Conservation (phyloP, 2,113 vertebrate genomes). For the Muntiacus reevesi region DNA sequence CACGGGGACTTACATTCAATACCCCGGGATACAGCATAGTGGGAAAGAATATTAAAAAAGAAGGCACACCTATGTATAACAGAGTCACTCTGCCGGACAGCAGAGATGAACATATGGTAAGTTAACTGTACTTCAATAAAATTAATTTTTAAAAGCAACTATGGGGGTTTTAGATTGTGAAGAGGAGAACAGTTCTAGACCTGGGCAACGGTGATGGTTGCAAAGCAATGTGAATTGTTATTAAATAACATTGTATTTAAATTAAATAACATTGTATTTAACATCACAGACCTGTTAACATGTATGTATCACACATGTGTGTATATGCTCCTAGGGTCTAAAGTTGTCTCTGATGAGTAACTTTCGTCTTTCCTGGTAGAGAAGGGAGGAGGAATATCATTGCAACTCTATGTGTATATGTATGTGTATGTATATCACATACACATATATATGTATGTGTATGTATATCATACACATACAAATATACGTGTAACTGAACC, state of each 20-base stretch:
- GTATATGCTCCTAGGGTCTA: neutral
- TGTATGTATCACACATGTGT: accelerated
- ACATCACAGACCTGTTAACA: neutral
- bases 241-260: no score
- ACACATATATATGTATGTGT: no score
- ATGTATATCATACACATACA: no score
- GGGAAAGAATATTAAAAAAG: neutral
- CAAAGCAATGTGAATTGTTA: no score
- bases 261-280: neutral
- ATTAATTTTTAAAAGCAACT: neutral
- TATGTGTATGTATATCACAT: no score
- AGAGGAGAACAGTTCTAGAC: neutral
- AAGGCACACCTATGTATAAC: neutral
- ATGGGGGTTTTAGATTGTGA: neutral
- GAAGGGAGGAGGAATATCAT: no score
- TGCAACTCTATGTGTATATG: neutral
- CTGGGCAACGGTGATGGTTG: accelerated
- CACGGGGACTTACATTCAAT: neutral
- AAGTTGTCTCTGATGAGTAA: neutral
- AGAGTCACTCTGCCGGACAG: neutral
- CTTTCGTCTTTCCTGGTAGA: neutral
- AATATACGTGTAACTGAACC: neutral
- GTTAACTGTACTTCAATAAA: neutral
- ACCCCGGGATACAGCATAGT: neutral
- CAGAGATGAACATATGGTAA: neutral